Evolutionary conservation across 2,888 invertebrate genomes (phyloP).

Genomic region (Brassicogethes aeneus): DNA sequence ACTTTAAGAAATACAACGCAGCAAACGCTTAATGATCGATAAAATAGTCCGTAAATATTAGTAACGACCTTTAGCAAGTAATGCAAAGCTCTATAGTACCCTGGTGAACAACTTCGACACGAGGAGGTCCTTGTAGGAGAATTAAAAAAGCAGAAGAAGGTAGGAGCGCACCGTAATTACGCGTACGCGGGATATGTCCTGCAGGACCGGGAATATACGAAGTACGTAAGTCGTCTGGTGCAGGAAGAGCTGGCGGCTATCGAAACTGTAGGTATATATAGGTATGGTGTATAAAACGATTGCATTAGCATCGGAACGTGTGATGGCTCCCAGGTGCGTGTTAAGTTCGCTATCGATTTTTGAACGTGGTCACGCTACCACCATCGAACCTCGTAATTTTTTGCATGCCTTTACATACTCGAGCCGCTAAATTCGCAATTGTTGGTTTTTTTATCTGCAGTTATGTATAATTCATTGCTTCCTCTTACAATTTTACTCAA

Average conservation of each 20-base stretch:
- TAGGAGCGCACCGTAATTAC: too few relatives aligned
- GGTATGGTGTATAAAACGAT: slow-evolving; percentile 4
- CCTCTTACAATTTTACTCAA: not conserved
- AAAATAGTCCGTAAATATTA: too few relatives aligned
- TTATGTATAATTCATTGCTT: not conserved
- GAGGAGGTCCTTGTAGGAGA: too few relatives aligned
- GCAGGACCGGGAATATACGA: too few relatives aligned
- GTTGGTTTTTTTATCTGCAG: not conserved
- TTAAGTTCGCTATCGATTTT: slow-evolving; percentile 33
- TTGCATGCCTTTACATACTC: slow-evolving; percentile 1
- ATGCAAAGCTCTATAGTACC: too few relatives aligned
- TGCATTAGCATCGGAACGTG: slow-evolving; percentile 32
- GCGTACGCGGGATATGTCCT: too few relatives aligned
- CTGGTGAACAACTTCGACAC: too few relatives aligned
- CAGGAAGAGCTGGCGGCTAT: not conserved
- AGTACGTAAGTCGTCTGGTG: too few relatives aligned
- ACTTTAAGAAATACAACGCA: too few relatives aligned
- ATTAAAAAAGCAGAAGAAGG: too few relatives aligned
- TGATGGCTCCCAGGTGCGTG: slow-evolving; percentile 36
- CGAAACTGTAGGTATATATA: not conserved
- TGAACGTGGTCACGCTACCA: slow-evolving; percentile 27
- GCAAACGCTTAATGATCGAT: too few relatives aligned
- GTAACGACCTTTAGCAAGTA: too few relatives aligned
- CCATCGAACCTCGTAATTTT: slow-evolving; percentile 11
- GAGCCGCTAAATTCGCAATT: not conserved